Evolutionary conservation across 2,113 vertebrate species (phyloP), one percentile per base, ranked within the genome.

Genomic region (Prochilodus magdalenae): DNA sequence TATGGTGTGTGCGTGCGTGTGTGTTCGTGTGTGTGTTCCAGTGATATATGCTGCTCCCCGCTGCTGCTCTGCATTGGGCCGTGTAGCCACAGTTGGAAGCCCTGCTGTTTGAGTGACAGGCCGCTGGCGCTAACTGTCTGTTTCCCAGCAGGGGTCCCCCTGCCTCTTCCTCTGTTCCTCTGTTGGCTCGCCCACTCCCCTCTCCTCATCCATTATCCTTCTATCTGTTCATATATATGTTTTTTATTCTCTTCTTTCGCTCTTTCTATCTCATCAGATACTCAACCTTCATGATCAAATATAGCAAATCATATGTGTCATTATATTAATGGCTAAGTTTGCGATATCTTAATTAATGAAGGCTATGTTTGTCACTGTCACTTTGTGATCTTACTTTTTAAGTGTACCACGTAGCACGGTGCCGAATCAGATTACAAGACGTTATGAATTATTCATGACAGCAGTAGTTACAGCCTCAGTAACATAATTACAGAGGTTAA

Each of bases 1-100:
- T 10, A n/a, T n/a, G n/a, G n/a, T n/a, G n/a, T 53, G 26, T 47
- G 60, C 14, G 47, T 86, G 84, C 90, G 92, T 94, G 94, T 94
- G 94, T 53, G 26, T 47, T 40, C 14, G 47, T 86, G 84, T 90
- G 92, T 94, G 94, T 94, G 94, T 93, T 95, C 89, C 84, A 84
- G 85, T 95, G 94, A 96, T 96, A 94, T 95, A 95, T 95, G 93
- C 93, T 80, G 86, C 94, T 86, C 89, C 92, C 91, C 81, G 89
- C 90, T 92, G 91, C 79, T 87, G 84, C 93, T 87, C 91, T 90
- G 83, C 70, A 27, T 87, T 62, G 83, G 83, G 79, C 84, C 60
- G 81, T 95, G 92, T 94, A 96, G 90, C 57, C 57, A 18, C 88
- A 82, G 89, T 90, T 89, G 82, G 87, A 87, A 88, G 91, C 87